Conservation (phyloP, 2,888 invertebrate genomes). For the Zygaena filipendulae region DNA sequence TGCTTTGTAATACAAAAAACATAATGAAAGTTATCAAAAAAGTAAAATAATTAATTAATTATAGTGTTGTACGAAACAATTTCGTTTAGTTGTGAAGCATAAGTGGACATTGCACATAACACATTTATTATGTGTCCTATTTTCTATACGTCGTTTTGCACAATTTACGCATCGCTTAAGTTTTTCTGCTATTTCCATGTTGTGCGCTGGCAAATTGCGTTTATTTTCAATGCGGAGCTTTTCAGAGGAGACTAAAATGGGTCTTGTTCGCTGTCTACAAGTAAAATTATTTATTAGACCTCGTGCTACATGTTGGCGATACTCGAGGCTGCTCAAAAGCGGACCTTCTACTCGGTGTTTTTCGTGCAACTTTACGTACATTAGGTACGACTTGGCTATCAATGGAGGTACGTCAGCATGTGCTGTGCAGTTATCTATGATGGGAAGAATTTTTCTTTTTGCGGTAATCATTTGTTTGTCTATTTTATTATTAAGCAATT, state of each 20-base stretch:
- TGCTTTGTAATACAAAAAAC: constrained; percentile 10
- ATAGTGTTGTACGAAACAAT: constrained; percentile 15
- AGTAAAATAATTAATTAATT: constrained; percentile 12
- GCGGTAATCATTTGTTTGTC: constrained; percentile 8
- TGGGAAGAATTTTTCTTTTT: constrained; percentile 10
- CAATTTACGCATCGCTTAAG: constrained; percentile 16
- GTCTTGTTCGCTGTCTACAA: constrained; percentile 16
- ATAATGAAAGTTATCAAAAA: constrained; percentile 5
- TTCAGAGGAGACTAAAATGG: constrained; percentile 16
- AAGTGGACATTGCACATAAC: constrained; percentile 16
- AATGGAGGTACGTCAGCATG: too few species aligned
- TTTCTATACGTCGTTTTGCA: constrained; percentile 15
- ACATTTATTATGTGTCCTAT: constrained; percentile 15
- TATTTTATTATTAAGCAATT: constrained; percentile 9
- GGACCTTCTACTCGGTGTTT: constrained; percentile 11
- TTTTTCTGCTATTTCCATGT: constrained; percentile 17
- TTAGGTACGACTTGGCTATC: constrained; percentile 11
- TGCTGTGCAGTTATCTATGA: constrained; percentile 11
- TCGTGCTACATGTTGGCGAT: constrained; percentile 17
- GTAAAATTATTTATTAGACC: constrained; percentile 16
- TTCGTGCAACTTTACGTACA: constrained; percentile 12
- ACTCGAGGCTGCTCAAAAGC: constrained; percentile 15
- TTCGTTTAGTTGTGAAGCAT: constrained; percentile 15
- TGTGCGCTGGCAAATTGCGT: constrained; percentile 14
- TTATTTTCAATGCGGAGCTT: constrained; percentile 16